These are phyloP conservation scores for Tokudaia tokunoshimensis DNA, from an alignment of 2,797 vertebrate species.

Conservation along the genomic window DNA sequence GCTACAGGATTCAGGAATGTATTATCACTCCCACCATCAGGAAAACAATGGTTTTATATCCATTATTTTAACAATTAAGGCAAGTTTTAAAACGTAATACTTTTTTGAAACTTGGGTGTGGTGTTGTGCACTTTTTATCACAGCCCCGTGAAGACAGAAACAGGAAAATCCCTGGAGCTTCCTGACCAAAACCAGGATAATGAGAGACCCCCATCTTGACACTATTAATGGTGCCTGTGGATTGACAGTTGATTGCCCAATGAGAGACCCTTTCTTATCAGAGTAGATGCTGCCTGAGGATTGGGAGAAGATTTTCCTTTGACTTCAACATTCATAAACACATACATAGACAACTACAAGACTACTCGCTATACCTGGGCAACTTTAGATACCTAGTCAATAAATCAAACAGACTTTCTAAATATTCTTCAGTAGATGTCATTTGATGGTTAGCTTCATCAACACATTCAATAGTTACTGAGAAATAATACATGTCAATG, in stretches of 20 bases:
- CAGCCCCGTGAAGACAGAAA: neutral
- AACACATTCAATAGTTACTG: neutral
- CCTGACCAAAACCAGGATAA: neutral
- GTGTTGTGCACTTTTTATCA: neutral
- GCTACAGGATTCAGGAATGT: no score
- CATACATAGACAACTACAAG: neutral
- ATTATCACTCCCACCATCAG: no score
- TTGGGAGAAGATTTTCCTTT: neutral
- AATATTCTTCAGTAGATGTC: neutral
- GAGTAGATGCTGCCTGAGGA: neutral
- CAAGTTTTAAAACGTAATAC: neutral
- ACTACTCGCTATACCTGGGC: neutral
- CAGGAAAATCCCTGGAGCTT: neutral
- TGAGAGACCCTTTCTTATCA: neutral
- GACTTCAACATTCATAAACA: neutral
- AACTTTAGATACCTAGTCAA: neutral
- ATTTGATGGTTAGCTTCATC: neutral
- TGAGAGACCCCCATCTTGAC: neutral
- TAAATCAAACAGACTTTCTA: neutral
- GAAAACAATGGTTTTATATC: no score
- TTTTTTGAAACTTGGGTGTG: neutral
- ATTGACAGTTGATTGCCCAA: neutral
- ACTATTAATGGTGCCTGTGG: neutral
- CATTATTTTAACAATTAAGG: no score
- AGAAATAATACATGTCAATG: neutral